These are phyloP conservation scores for Chironomus riparius DNA, from an alignment of 2,888 invertebrate genomes.

Conservation along the genomic window DNA sequence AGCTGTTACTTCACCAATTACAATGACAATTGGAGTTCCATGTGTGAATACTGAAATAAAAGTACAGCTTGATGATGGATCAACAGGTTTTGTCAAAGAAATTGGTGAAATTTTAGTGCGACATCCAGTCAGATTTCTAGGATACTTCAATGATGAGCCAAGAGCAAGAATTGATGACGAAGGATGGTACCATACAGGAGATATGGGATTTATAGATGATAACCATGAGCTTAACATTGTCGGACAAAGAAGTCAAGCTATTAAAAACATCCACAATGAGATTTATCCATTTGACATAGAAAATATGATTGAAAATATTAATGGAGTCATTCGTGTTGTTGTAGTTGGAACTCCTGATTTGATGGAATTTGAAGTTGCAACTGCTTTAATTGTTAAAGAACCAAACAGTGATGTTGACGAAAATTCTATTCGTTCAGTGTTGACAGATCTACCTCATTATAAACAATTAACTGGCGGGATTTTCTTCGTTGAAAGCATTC, in stretches of 20 bases:
- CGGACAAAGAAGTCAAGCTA: background rate
- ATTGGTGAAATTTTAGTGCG: background rate
- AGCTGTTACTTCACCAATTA: background rate
- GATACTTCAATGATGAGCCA: background rate
- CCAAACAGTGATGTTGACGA: background rate
- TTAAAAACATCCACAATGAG: background rate
- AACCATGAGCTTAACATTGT: background rate
- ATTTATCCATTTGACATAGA: background rate
- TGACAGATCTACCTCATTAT: background rate
- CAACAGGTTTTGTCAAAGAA: background rate
- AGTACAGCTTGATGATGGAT: background rate
- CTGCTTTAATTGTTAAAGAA: background rate
- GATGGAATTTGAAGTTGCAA: background rate
- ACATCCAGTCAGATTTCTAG: background rate
- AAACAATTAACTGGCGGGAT: background rate
- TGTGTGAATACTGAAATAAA: background rate
- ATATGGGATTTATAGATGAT: background rate
- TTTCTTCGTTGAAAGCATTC: background rate
- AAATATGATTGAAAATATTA: background rate
- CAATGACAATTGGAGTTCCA: background rate
- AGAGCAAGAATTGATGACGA: background rate
- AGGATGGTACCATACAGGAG: background rate
- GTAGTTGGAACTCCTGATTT: background rate
- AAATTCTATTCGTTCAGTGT: background rate
- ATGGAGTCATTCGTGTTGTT: background rate